A percentile compares a stretch with the other conserved stretches of the same genome.
Conservation (phyloP, 2,113 vertebrate species). For the Stictonetta naevosa region DNA sequence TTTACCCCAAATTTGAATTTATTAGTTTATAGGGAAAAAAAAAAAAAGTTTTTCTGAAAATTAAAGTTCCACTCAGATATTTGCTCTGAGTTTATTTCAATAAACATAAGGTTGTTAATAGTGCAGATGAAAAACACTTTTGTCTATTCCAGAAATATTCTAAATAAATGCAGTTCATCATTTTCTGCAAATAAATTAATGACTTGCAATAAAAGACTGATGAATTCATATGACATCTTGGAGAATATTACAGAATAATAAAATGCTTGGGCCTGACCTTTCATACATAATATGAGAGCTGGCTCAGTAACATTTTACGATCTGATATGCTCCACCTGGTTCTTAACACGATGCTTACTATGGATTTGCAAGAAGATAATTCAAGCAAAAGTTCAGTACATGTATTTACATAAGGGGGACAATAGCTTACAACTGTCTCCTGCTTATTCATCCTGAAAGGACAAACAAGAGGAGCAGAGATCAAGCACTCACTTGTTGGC, state of each 20-base stretch:
- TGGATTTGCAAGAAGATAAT: background rate
- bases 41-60: background rate
- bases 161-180: background rate
- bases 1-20: background rate
- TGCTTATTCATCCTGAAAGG: background rate
- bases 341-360: background rate
- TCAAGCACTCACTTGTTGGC: fast-evolving
- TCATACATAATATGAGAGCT: background rate
- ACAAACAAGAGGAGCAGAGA: background rate
- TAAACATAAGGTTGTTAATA: constrained; percentile 7
- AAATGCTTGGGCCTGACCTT: background rate
- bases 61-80: background rate
- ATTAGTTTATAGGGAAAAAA: background rate
- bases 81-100: background rate
- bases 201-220: background rate
- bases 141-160: background rate
- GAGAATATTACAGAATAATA: background rate
- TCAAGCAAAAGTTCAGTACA: background rate
- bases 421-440: background rate
- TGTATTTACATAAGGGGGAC: background rate
- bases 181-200: constrained; percentile 9
- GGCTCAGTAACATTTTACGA: background rate
- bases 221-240: background rate
- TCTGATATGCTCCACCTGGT: background rate
- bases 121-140: background rate